Conservation (phyloP, 92 coral and sea anemone species). For the Palythoa grandis region DNA sequence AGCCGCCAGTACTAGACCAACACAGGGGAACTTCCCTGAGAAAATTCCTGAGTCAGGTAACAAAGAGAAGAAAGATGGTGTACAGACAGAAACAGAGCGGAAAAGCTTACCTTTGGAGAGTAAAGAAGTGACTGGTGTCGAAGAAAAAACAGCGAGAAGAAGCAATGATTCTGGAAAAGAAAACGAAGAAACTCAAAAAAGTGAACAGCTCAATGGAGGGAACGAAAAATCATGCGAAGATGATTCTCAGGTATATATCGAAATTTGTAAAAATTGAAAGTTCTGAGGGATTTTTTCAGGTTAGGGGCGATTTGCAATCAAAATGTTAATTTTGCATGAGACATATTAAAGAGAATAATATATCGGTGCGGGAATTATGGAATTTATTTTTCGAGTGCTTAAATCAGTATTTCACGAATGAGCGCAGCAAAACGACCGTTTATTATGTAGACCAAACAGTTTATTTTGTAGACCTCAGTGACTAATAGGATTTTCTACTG, state of each 20-base stretch:
- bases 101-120: not conserved
- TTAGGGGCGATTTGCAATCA: no score
- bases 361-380: no score
- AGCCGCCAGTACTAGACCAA: not conserved
- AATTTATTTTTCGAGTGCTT: no score
- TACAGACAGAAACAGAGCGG: not conserved
- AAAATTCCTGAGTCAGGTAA: not conserved
- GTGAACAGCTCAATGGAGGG: not conserved
- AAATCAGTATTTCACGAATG: no score
- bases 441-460: no score
- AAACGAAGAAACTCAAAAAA: not conserved
- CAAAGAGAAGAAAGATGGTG: not conserved
- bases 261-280: not conserved
- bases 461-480: no score
- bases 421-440: no score
- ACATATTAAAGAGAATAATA: no score
- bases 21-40: not conserved
- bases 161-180: not conserved
- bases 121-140: not conserved
- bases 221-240: not conserved
- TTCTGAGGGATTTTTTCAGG: no score
- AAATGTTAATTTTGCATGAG: no score
- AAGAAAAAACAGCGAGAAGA: not conserved
- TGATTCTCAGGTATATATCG: not conserved
- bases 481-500: no score